Evolutionary conservation across 2,888 invertebrate species (phyloP), one percentile per base, ranked within the genome.

Genomic region (Adelognathus sp.): DNA sequence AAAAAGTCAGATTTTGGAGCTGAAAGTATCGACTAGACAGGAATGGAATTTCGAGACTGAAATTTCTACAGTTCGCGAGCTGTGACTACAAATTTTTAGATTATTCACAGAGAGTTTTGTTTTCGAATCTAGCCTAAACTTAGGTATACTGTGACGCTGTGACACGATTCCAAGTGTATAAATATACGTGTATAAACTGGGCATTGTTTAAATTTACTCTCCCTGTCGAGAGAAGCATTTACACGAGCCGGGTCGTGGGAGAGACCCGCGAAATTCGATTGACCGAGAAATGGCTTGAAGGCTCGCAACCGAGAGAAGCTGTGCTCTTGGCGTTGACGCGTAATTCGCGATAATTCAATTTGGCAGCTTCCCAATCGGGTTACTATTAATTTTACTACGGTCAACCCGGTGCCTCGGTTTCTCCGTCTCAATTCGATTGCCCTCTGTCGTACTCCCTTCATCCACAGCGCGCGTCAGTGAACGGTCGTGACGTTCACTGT

Each of bases 281-380:
- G 76, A 76, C 64, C 50, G 63, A 66, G 56, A 41, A n/a, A n/a
- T n/a, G 33, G 44, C 50, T 24, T 54, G 52, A 41, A 54, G 64
- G 64, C 67, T 74, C n/a, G 60, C 27, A 50, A 33, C 24, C 27
- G 31, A 66, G 61, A 11, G 74, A 69, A 36, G 29, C 56, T 75
- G 60, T 56, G 46, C 67, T 64, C 21, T 50, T 33, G 33, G 70
- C 66, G 63, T 29, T 66, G 58, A 29, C 56, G 67, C 54, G 54
- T 82, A 69, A 83, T 85, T 81, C 63, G 79, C 73, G 72, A 82
- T 83, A 83, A 86, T 84, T 83, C 58, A 72, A 85, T 85, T 82
- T 50, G 58, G 31, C 56, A 77, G 66, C 69, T 67, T 70, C 60
- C 69, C 81, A 84, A 85, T 79, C 76, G 73, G 63, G 70, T 84